Percentiles rank a stretch among this genome's conserved stretches.
These are phyloP conservation scores for Drosophila funebris DNA, from an alignment of 1,140 invertebrate genomes.

Conservation along the genomic window DNA sequence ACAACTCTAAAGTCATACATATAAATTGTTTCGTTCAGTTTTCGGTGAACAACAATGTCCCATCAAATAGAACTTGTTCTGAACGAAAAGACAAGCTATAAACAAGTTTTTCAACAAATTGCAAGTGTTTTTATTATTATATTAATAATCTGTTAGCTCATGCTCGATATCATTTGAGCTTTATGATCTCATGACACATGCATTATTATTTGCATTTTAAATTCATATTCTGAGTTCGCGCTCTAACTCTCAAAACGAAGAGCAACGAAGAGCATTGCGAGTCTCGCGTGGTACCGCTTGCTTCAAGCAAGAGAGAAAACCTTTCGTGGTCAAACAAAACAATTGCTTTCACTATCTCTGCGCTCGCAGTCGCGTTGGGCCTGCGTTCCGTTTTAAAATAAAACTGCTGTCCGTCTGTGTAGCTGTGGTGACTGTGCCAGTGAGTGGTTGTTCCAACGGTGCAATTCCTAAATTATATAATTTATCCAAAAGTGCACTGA, in stretches of 20 bases:
- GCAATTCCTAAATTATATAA: constrained; percentile 50
- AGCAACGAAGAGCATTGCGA: constrained; percentile 2
- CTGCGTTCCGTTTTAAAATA: constrained; percentile 44
- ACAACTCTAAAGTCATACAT: too few species aligned
- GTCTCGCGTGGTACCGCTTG: background rate
- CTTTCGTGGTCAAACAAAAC: constrained; percentile 57
- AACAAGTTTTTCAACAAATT: constrained; percentile 25
- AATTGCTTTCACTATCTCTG: constrained; percentile 51
- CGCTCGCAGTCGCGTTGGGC: constrained; percentile 35
- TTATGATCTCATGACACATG: constrained; percentile 8
- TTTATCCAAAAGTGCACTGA: constrained; percentile 44
- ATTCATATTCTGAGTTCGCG: background rate
- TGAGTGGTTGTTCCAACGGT: constrained; percentile 36
- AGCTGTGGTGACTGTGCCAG: too few species aligned
- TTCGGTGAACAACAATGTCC: background rate
- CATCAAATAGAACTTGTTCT: background rate
- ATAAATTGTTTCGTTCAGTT: background rate
- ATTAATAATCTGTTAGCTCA: background rate
- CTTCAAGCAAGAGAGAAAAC: constrained; percentile 14
- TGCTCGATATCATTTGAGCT: background rate
- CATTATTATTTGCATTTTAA: background rate
- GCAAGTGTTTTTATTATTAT: constrained; percentile 7
- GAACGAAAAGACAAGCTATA: background rate
- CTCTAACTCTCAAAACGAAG: background rate
- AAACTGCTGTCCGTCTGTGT: constrained; percentile 22